A percentile compares a stretch with the other conserved stretches of the same genome.
Conservation (phyloP, 2,113 vertebrate genomes). For the Podiceps cristatus region DNA sequence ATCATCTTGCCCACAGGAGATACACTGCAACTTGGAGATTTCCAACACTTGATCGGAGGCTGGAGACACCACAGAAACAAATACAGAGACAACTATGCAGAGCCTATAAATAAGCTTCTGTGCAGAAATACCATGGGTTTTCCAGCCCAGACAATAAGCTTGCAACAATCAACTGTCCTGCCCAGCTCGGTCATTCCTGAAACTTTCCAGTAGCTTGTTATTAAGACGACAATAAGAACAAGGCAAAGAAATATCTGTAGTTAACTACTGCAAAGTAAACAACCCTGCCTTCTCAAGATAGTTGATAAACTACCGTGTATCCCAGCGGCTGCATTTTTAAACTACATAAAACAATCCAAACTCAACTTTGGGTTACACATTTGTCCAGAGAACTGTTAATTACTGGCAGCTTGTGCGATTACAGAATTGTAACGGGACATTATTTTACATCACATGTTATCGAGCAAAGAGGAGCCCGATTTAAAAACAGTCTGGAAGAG, state of each 20-base stretch:
- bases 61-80: background rate
- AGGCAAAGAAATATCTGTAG: background rate
- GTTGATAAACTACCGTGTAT: background rate
- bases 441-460: background rate
- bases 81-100: background rate
- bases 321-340: background rate
- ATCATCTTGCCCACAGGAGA: background rate
- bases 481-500: background rate
- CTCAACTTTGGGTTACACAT: background rate
- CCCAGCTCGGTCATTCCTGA: background rate
- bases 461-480: background rate
- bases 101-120: background rate
- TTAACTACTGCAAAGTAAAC: background rate
- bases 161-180: background rate
- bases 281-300: background rate
- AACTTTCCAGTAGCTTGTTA: background rate
- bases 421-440: background rate
- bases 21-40: background rate
- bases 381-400: background rate
- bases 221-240: background rate
- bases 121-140: background rate
- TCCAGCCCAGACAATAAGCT: background rate
- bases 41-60: background rate
- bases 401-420: background rate
- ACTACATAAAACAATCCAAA: background rate